A percentile compares a stretch with the other conserved stretches of the same genome.
Evolutionary conservation across 2,113 vertebrate species (phyloP).

Genomic region (Myrmophylax atrothorax): DNA sequence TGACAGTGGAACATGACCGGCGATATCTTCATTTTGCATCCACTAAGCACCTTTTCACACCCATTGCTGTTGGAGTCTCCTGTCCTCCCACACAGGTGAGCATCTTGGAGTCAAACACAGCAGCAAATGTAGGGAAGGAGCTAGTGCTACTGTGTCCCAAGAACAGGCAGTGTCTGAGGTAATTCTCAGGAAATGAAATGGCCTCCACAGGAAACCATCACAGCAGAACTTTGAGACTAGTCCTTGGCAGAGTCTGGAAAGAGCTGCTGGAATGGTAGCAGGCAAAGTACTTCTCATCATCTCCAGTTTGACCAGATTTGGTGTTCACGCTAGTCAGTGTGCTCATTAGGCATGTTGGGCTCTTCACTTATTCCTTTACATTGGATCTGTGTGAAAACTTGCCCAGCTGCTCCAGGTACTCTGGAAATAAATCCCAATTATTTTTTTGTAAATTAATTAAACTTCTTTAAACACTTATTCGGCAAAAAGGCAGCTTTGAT

Average conservation of each 20-base stretch:
- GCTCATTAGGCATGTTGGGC: background rate
- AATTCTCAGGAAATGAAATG: background rate
- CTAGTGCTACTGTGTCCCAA: background rate
- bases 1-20: constrained; percentile 77
- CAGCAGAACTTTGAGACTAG: background rate
- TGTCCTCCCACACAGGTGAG: constrained; percentile 87
- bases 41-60: constrained; percentile 79
- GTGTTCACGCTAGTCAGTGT: background rate
- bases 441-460: constrained; percentile 30
- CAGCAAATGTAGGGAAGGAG: background rate
- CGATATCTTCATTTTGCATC: constrained; percentile 83
- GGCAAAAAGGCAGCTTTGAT: background rate
- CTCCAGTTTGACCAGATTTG: background rate
- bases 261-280: background rate
- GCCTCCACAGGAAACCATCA: background rate
- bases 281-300: background rate
- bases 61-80: constrained; percentile 77
- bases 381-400: background rate
- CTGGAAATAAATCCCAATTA: constrained; percentile 11
- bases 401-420: background rate
- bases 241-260: background rate
- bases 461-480: background rate
- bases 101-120: background rate
- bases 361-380: background rate
- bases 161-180: background rate